Evolutionary conservation across 2,797 vertebrate genomes (phyloP), one percentile per base, ranked within the genome.

Genomic region (Chelon labrosus): DNA sequence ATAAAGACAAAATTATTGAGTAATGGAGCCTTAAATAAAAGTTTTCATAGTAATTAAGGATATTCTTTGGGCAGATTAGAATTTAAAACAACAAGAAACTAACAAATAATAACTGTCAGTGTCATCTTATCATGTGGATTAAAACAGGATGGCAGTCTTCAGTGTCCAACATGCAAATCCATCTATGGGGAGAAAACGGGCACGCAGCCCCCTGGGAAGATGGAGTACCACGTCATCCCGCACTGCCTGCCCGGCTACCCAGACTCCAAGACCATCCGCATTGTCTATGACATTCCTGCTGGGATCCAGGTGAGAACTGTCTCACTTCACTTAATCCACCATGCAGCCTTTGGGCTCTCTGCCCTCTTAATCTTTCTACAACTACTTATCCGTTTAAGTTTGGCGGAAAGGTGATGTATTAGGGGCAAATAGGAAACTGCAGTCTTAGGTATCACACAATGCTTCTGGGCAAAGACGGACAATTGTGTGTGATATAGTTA

Each of bases 181-280:
- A 98, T 99, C 83, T 98, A 99, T 0, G 97, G 97, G 58, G 97
- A 98, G 93, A 98, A 99, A 91, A 98, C 97, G 0, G 97, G 97
- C 57, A 98, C 97, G 0, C 97, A 98, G 92, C 97, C 97, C 0
- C 97, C 97, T 0, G 97, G 97, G 95, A 98, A 98, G 93, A 98
- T 99, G 97, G 97, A 97, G 70, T 99, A 97, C 72, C 97, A 99
- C 42, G 93, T 98, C 80, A 99, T 98, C 82, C 97, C 97, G 4
- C 97, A 98, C 93, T 97, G 95, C 60, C 94, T 99, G 66, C 97
- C 98, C 0, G 97, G 98, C 70, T 96, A 96, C 70, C 76, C 91
- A 0, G 96, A 97, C 85, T 95, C 91, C 89, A 98, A 97, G 92
- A 97, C 96, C 80, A 98, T 99, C 77, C 97, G 97, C 77, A 98